Evolutionary conservation across 1,140 invertebrate genomes (phyloP), one percentile per base, ranked within the genome.

Genomic region (Drosophila prosaltans): DNA sequence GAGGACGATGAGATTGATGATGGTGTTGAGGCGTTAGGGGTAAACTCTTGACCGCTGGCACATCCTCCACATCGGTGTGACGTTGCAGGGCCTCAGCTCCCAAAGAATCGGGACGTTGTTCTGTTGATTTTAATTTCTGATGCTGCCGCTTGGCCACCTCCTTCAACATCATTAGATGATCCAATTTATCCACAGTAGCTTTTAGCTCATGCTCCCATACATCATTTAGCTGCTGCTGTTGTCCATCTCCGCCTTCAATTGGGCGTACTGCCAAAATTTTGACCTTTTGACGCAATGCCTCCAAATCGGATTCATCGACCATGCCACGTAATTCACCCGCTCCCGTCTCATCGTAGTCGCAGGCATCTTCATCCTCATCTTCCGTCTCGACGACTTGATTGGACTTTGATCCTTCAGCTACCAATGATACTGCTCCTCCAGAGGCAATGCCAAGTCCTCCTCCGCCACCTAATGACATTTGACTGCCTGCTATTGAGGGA

Each of bases 121-220:
- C 73, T 32, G 54, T 71, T 7, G 84, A 57, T 55, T 86, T 82
- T 4, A 64, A 62, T 9, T 81, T 74, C n/a, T 71, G 58, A 1
- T 36, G 73, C 55, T 88, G 85, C 30, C 80, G 63, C 24, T 76
- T 79, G 21, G 80, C 79, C 0, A 81, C 74, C 67, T 92, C 94
- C 59, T 93, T 94, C 59, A 95, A 93, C 93, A 95, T 93, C 74
- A 95, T 92, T 62, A 95, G 91, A 66, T 95, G 94, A 85, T 95
- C 95, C n/a, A 95, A 84, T 73, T 95, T 95, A 59, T 95, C 94
- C 2, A 95, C 95, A 0, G 94, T 95, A 43, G 93, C 94, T 75
- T 94, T 95, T 43, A 95, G 89, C 74, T 95, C 94, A 41, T 93
- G 92, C 57, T 95, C 94, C 95, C 95, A 95, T 10, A 93, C 93